Evolutionary conservation across 2,888 invertebrate species (phyloP).

Genomic region (Ceramica pisi): DNA sequence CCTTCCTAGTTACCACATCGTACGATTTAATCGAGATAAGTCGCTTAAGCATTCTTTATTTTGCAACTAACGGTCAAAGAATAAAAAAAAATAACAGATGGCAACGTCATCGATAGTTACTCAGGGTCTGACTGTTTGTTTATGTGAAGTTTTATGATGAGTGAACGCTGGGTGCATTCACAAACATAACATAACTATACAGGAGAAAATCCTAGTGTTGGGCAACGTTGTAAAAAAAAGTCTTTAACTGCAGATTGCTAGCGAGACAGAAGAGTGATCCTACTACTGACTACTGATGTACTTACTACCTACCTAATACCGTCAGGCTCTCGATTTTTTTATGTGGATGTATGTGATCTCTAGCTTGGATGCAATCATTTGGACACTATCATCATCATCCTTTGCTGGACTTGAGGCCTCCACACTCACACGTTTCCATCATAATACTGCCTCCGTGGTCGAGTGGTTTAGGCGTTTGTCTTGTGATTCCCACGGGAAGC

Average conservation of each 20-base stretch:
- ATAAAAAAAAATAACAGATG: slow-evolving; percentile 34
- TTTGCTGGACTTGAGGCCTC: background rate
- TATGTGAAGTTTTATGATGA: too few relatives aligned
- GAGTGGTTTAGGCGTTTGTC: too few relatives aligned
- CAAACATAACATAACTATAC: too few relatives aligned
- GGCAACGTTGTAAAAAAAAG: too few relatives aligned
- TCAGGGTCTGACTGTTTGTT: too few relatives aligned
- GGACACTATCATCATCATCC: background rate
- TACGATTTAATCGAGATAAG: slow-evolving; percentile 85
- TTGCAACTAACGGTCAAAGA: slow-evolving; percentile 83
- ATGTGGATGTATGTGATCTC: background rate
- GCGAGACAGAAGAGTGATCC: background rate
- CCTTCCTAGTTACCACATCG: slow-evolving; percentile 86
- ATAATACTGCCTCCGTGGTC: too few relatives aligned
- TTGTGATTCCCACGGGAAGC: too few relatives aligned
- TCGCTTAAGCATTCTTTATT: slow-evolving; percentile 83
- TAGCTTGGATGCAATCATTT: background rate
- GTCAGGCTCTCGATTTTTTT: too few relatives aligned
- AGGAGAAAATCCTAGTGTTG: too few relatives aligned
- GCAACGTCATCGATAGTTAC: too few relatives aligned
- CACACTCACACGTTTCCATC: too few relatives aligned
- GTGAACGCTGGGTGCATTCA: too few relatives aligned
- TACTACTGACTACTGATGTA: background rate
- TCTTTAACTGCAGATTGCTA: background rate
- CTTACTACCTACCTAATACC: background rate